Conservation (phyloP, 2,888 invertebrate species). For the Clivina fossor region DNA sequence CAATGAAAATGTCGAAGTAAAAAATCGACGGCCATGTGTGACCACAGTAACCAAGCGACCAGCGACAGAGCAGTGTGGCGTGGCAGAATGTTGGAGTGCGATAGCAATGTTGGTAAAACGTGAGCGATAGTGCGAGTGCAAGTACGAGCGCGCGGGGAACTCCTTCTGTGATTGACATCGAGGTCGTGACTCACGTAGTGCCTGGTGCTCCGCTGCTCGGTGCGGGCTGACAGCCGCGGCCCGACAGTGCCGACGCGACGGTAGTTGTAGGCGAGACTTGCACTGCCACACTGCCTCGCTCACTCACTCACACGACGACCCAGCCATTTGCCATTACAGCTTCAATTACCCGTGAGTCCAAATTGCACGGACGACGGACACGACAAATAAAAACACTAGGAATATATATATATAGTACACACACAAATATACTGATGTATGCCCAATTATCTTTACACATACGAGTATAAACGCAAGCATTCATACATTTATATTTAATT, state of each 20-base stretch:
- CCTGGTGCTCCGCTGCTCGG: too few species aligned
- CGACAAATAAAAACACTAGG: slow-evolving; percentile 15
- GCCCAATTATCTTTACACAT: too few species aligned
- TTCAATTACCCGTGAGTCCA: slow-evolving; percentile 10
- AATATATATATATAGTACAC: slow-evolving; percentile 2
- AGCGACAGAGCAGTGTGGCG: too few species aligned
- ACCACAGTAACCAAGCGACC: background rate
- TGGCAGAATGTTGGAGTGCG: background rate
- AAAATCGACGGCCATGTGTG: background rate
- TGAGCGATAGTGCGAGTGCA: background rate
- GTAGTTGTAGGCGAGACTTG: slow-evolving; percentile 27
- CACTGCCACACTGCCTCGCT: too few species aligned
- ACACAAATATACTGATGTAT: background rate
- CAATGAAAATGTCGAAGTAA: background rate
- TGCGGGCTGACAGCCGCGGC: slow-evolving; percentile 16
- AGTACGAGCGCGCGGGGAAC: slow-evolving; percentile 11
- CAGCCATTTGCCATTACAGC: slow-evolving; percentile 13
- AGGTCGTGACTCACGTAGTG: slow-evolving; percentile 32
- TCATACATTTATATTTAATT: too few species aligned
- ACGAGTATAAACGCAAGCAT: too few species aligned
- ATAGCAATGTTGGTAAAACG: background rate
- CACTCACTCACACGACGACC: slow-evolving; percentile 5
- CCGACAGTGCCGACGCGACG: slow-evolving; percentile 13
- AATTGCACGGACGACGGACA: slow-evolving; percentile 8
- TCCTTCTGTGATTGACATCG: slow-evolving; percentile 31